Conservation (phyloP, 2,797 vertebrate genomes). For the Sebastes oblongus region DNA sequence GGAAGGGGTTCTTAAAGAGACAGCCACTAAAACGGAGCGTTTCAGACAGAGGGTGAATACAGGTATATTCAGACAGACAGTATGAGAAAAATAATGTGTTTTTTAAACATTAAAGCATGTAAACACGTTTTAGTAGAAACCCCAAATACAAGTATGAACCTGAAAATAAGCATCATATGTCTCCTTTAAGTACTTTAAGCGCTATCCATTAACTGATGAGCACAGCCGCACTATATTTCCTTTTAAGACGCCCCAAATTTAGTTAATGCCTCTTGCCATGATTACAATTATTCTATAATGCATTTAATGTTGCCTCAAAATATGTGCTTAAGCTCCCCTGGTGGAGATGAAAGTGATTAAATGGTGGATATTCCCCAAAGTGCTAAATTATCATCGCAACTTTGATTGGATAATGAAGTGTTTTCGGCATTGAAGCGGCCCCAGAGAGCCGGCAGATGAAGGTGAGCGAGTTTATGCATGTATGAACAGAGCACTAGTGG, state of each 20-base stretch:
- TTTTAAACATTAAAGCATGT: too few relatives aligned
- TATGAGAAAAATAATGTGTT: too few relatives aligned
- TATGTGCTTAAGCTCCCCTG: constrained; percentile 9
- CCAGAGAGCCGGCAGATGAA: constrained; percentile 28
- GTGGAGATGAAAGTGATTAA: constrained; percentile 51
- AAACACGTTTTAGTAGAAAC: too few relatives aligned
- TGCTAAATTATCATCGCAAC: constrained; percentile 22
- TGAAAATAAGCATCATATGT: too few relatives aligned
- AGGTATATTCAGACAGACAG: too few relatives aligned
- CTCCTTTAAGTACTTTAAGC: too few relatives aligned
- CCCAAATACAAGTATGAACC: too few relatives aligned
- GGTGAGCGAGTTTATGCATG: constrained; percentile 7
- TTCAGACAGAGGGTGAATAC: too few relatives aligned
- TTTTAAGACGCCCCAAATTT: neutral
- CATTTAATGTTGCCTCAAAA: constrained; percentile 22
- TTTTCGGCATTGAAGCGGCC: constrained; percentile 44
- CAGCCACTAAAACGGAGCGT: rapidly evolving
- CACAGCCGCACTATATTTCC: neutral
- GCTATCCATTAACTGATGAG: neutral
- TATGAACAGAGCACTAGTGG: neutral
- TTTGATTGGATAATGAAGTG: constrained; percentile 59
- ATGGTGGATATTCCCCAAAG: constrained; percentile 34
- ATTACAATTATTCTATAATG: constrained; percentile 13
- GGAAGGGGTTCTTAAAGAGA: too few relatives aligned
- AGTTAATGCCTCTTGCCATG: neutral